Conservation (phyloP, 1,140 invertebrate genomes). For the Platorchestia sp. region DNA sequence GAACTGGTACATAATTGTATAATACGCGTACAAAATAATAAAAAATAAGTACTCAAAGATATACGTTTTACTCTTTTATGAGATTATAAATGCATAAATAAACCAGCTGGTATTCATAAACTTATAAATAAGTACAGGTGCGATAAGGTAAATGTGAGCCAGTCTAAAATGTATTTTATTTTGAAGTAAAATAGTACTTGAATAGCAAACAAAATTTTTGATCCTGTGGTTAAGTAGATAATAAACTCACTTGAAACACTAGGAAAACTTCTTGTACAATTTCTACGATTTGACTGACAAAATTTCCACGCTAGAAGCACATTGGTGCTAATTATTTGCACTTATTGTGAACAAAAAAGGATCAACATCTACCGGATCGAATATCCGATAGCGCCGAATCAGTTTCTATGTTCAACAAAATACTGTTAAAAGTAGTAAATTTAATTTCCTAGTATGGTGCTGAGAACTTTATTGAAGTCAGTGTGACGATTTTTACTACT, state of each 20-base stretch:
- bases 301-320: too few relatives aligned
- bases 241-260: too few relatives aligned
- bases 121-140: too few relatives aligned
- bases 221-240: too few relatives aligned
- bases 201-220: too few relatives aligned
- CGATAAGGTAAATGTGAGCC: too few relatives aligned
- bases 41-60: background rate
- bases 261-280: too few relatives aligned
- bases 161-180: too few relatives aligned
- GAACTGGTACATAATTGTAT: background rate
- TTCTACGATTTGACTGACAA: too few relatives aligned
- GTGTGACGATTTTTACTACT: background rate
- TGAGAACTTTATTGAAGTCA: background rate
- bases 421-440: background rate
- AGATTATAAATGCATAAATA: background rate
- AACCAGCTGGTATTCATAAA: too few relatives aligned
- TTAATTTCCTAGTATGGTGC: background rate
- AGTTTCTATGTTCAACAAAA: background rate
- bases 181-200: too few relatives aligned
- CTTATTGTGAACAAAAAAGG: background rate
- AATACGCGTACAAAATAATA: background rate
- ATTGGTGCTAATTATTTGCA: too few relatives aligned
- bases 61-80: background rate
- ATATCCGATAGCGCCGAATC: background rate
- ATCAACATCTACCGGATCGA: background rate